phyloP scores from a whole-genome alignment of 2,797 vertebrate species.

The Podarcis siculus region DNA sequence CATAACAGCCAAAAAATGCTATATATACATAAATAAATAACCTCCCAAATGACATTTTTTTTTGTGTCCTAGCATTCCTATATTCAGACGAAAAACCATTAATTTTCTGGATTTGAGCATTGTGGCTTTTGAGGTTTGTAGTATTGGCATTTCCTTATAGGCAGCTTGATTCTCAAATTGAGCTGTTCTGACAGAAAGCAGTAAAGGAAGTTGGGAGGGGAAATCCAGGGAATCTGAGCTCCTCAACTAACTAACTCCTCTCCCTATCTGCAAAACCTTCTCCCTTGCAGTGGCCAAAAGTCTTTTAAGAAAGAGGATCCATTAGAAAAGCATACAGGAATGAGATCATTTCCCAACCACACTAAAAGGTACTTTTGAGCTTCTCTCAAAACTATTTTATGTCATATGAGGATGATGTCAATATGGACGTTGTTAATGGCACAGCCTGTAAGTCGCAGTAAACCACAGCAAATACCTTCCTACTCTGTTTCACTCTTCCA shows the following conservation, averaged over 20 bases:
- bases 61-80: not conserved
- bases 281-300: not conserved
- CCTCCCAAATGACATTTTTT: not conserved
- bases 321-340: not conserved
- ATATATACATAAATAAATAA: not conserved
- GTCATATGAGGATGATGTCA: not conserved
- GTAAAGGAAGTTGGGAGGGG: not conserved
- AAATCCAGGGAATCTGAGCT: not conserved
- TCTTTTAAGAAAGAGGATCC: not conserved
- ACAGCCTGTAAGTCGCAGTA: too few relatives aligned
- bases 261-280: not conserved
- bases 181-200: not conserved
- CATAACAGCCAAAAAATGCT: not conserved
- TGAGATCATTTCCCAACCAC: not conserved
- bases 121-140: not conserved
- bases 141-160: not conserved
- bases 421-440: not conserved
- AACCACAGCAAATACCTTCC: too few relatives aligned
- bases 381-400: not conserved
- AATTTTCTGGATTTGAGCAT: not conserved
- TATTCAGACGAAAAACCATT: not conserved
- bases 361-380: not conserved
- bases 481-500: too few relatives aligned
- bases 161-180: not conserved
- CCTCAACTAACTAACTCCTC: not conserved